Evolutionary conservation across 2,888 invertebrate species (phyloP).

Genomic region (Dyspetes luteomarginatus): DNA sequence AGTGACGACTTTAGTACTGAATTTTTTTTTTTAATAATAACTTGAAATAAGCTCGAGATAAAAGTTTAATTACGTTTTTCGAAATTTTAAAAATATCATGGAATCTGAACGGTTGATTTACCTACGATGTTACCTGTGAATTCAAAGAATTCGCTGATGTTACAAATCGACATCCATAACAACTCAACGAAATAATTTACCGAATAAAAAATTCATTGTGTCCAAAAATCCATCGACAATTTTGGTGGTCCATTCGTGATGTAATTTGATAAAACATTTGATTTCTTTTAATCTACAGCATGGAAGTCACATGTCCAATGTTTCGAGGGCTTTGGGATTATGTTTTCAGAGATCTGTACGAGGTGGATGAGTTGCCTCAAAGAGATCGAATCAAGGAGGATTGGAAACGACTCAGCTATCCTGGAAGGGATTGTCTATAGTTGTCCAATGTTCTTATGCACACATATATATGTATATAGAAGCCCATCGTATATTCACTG

Average conservation of each 20-base stretch:
- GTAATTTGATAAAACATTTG: not conserved
- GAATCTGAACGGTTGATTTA: no score
- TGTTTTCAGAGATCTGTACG: not conserved
- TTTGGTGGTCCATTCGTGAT: not conserved
- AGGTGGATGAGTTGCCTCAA: constrained; percentile 18
- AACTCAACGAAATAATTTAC: not conserved
- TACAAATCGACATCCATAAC: no score
- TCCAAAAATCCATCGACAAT: not conserved
- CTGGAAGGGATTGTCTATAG: not conserved
- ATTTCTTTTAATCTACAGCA: not conserved
- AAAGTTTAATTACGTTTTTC: no score
- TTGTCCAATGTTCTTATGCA: not conserved
- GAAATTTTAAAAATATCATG: no score
- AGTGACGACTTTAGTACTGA: no score
- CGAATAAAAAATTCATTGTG: not conserved
- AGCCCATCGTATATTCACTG: not conserved
- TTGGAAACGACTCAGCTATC: not conserved
- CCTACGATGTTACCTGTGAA: no score
- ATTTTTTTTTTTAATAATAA: no score
- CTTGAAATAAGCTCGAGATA: no score
- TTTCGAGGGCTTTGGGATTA: not conserved
- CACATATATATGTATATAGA: no score
- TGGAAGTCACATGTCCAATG: not conserved
- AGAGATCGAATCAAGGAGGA: constrained; percentile 35
- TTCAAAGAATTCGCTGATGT: no score